These are phyloP conservation scores for Morone saxatilis DNA, from an alignment of 2,113 vertebrate species.

Conservation along the genomic window DNA sequence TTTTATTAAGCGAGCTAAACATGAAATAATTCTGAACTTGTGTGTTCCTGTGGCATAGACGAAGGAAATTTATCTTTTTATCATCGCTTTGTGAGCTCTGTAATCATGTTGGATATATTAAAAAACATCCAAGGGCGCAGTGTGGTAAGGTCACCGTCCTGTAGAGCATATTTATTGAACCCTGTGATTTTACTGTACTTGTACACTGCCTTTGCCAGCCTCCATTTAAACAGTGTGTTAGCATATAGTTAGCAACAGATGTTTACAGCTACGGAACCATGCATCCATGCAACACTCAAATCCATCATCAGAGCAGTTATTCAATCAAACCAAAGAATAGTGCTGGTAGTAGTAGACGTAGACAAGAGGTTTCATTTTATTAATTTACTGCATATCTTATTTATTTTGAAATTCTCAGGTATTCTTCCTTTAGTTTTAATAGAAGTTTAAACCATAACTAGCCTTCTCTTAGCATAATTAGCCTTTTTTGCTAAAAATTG, in stretches of 20 bases:
- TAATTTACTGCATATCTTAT: slow-evolving; percentile 48
- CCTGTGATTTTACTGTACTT: slow-evolving; percentile 53
- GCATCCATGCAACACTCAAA: slow-evolving; percentile 8
- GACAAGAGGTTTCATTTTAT: slow-evolving; percentile 37
- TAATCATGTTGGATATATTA: slow-evolving; percentile 43
- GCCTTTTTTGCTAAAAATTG: slow-evolving; percentile 24
- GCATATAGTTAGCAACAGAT: slow-evolving; percentile 22
- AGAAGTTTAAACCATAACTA: slow-evolving; percentile 24
- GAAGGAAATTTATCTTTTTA: slow-evolving; percentile 29
- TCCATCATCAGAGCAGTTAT: slow-evolving; percentile 50
- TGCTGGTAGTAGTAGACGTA: slow-evolving; percentile 55
- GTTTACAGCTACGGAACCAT: slow-evolving; percentile 15
- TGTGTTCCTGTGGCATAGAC: slow-evolving; percentile 54
- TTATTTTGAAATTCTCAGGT: slow-evolving; percentile 76
- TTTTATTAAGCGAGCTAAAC: slow-evolving; percentile 37
- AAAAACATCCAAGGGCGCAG: slow-evolving; percentile 25
- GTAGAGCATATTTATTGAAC: slow-evolving; percentile 65
- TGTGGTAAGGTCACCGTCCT: slow-evolving; percentile 17
- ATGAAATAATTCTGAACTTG: slow-evolving; percentile 16
- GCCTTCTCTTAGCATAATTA: slow-evolving; percentile 28
- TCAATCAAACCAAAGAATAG: slow-evolving; percentile 83
- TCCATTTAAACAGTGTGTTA: slow-evolving; percentile 41
- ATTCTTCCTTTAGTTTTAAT: slow-evolving; percentile 49
- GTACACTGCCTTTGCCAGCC: slow-evolving; percentile 72
- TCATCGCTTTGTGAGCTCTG: slow-evolving; percentile 50